phyloP scores from a whole-genome alignment of 2,888 invertebrate genomes.

The Schizaphis graminum region DNA sequence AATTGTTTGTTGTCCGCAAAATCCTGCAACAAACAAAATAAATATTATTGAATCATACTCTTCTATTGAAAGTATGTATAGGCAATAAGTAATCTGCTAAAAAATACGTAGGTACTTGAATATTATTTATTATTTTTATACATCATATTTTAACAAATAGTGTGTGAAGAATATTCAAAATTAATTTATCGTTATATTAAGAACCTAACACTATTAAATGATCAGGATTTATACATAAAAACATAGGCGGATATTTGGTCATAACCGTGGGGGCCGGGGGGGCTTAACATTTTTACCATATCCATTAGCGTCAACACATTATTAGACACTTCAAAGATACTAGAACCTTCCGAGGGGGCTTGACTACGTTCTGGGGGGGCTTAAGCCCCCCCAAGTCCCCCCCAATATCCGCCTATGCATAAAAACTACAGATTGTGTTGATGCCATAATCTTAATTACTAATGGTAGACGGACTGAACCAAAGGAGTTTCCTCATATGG shows the following conservation, averaged over 20 bases:
- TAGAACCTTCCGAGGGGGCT: too few species aligned
- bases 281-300: too few species aligned
- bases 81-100: too few species aligned
- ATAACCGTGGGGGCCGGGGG: too few species aligned
- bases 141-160: not conserved
- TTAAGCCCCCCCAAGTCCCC: too few species aligned
- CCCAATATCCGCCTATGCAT: too few species aligned
- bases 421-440: not conserved
- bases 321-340: too few species aligned
- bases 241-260: too few species aligned
- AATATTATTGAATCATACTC: not conserved
- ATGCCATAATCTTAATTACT: slow-evolving; percentile 29
- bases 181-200: not conserved
- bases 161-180: slow-evolving; percentile 34
- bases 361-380: too few species aligned
- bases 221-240: not conserved
- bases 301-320: too few species aligned
- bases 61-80: slow-evolving; percentile 31
- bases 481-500: slow-evolving; percentile 66
- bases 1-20: slow-evolving; percentile 64
- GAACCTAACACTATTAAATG: not conserved
- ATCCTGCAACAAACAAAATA: not conserved
- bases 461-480: not conserved
- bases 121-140: not conserved
- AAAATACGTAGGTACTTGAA: too few species aligned